A percentile compares a stretch with the other conserved stretches of the same genome.
phyloP scores from a whole-genome alignment of 2,888 invertebrate species.

The Lathronympha strigana region DNA sequence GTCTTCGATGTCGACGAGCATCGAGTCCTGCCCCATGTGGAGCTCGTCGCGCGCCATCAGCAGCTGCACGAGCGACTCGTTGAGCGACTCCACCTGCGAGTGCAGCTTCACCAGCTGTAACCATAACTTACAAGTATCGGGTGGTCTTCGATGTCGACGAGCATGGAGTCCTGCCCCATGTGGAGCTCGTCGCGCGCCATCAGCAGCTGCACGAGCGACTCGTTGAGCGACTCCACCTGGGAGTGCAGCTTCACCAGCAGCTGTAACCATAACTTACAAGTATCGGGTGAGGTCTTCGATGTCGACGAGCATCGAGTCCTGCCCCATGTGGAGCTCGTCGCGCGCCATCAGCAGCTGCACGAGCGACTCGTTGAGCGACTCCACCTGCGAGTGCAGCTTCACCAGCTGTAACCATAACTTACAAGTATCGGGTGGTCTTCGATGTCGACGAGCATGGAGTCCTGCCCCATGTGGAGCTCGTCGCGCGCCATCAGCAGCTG shows the following conservation, averaged over 20 bases:
- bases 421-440: conserved; percentile 98
- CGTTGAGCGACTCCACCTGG: conserved; percentile 96
- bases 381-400: conserved; percentile 96
- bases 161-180: conserved; percentile 99
- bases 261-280: no score
- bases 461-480: conserved; percentile 98
- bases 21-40: conserved; percentile 99
- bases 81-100: conserved; percentile 95
- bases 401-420: conserved; percentile 93
- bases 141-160: conserved; percentile 98
- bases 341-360: conserved; percentile 95
- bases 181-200: conserved; percentile 97
- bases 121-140: no score
- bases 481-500: conserved; percentile 95
- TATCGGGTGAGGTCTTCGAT: conserved; percentile 97
- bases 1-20: conserved; percentile 98
- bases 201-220: conserved; percentile 93
- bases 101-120: conserved; percentile 95
- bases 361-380: conserved; percentile 94
- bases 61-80: conserved; percentile 94
- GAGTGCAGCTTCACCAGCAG: conserved; percentile 97
- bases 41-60: conserved; percentile 97
- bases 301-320: conserved; percentile 98
- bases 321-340: conserved; percentile 98
- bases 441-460: conserved; percentile 98